Evolutionary conservation across 2,113 vertebrate species (phyloP).

Genomic region (Zootoca vivipara): DNA sequence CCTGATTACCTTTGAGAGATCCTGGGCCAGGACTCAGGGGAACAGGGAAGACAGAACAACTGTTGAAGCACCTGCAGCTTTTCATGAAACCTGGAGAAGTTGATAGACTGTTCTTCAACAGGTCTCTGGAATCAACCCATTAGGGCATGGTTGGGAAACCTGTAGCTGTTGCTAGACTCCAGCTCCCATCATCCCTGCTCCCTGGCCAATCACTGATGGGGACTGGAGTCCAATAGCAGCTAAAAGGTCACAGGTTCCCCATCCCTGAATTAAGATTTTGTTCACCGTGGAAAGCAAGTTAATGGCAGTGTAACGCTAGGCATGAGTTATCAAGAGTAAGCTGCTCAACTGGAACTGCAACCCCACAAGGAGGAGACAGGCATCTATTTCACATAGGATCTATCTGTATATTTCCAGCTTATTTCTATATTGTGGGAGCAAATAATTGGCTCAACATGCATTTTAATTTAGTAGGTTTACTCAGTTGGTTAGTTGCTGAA

Average conservation of each 20-base stretch:
- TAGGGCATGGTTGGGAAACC: background rate
- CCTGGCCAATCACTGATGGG: no score
- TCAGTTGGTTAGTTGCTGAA: background rate
- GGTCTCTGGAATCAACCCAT: no score
- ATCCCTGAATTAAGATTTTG: background rate
- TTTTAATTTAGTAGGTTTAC: background rate
- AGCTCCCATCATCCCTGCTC: background rate
- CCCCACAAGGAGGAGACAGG: background rate
- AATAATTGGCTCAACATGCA: background rate
- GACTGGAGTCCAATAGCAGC: no score
- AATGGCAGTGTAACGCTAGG: background rate
- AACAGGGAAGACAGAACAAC: background rate
- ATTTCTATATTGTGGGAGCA: background rate
- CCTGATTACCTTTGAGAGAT: constrained; percentile 13
- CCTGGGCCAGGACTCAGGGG: accelerated
- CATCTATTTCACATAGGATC: background rate
- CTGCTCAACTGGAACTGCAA: background rate
- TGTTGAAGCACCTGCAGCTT: background rate
- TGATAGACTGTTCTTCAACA: background rate
- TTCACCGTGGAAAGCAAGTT: no score
- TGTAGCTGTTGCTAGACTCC: background rate
- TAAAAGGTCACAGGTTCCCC: background rate
- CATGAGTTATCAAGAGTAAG: background rate
- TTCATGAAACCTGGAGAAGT: accelerated
- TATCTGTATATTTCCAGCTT: no score